Base-by-base conservation (phyloP, 1,140 invertebrate species). In the Cylas formicarius region DNA sequence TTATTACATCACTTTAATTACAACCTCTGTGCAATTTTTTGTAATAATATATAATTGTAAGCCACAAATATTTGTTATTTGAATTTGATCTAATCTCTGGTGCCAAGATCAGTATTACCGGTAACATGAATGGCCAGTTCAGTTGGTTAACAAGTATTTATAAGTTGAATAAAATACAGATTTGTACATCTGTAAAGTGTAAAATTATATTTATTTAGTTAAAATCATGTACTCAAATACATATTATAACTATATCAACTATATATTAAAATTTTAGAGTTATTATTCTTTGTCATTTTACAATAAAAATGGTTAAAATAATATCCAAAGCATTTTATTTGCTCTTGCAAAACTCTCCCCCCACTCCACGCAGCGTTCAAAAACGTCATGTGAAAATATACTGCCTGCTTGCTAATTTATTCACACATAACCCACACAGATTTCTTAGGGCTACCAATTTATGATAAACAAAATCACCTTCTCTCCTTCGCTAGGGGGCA, bases 211-310 rank as follows among this genome's bases (percentile, higher is more conserved):
- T 53, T 48, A 48, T 57, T 55, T 56, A 50, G 48, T 55, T 56
- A 32, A 55, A 52, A 60, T 62, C 56, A 61, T 61, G 56, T 62
- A 62, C 46, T 60, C 54, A 46, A 58, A 55, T 59, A 60, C 51
- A 60, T 60, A 57, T 57, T 62, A 58, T 62, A 61, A 52, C 54
- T 61, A 61, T 63, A 63, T 63, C 57, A 63, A 61, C 58, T 57
- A 53, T 60, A 62, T 55, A 55, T 54, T 59, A 64, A 58, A 63
- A 49, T 62, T 63, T 65, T 63, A 63, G 61, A 63, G 55, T 63
- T 63, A 62, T n/a, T n/a, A n/a, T 65, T 65, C 62, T 65, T 65
- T 62, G 62, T 65, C 59, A 65, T 65, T 65, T 65, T 65, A 63
- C 60, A 65, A 65, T 65, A 65, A 63, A 65, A 61, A 44, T n/a